phyloP scores from a whole-genome alignment of 2,888 invertebrate species.

The Eurytoma adleriae region DNA sequence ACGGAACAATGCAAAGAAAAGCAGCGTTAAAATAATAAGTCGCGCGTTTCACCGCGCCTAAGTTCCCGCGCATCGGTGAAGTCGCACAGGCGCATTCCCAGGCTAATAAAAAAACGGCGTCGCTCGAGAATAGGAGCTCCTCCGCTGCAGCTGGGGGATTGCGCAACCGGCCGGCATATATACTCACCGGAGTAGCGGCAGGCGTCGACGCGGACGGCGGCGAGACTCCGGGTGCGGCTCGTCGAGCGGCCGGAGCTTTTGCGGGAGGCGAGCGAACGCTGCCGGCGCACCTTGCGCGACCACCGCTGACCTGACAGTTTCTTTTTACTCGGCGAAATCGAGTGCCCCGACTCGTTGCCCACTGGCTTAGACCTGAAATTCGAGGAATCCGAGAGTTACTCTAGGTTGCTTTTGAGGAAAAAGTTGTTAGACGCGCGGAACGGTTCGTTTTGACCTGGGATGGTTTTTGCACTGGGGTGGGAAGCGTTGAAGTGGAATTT shows the following conservation, averaged over 20 bases:
- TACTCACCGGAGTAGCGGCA: constrained; percentile 16
- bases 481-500: not conserved
- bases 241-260: constrained; percentile 63
- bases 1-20: too few species aligned
- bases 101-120: too few species aligned
- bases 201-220: not conserved
- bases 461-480: not conserved
- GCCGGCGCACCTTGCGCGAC: constrained; percentile 82
- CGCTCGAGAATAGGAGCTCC: too few species aligned
- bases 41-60: too few species aligned
- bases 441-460: not conserved
- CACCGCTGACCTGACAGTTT: constrained; percentile 72
- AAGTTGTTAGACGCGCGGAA: too few species aligned
- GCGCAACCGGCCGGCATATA: not conserved
- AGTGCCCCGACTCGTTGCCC: not conserved
- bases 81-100: too few species aligned
- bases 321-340: constrained; percentile 37
- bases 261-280: constrained; percentile 80
- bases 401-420: too few species aligned
- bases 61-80: too few species aligned
- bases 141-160: too few species aligned
- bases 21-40: too few species aligned
- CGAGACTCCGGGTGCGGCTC: constrained; percentile 32
- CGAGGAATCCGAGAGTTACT: too few species aligned
- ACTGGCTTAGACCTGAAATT: not conserved